A percentile compares a stretch with the other conserved stretches of the same genome.
phyloP scores from a whole-genome alignment of 2,888 invertebrate species.

The Vanessa cardui region DNA sequence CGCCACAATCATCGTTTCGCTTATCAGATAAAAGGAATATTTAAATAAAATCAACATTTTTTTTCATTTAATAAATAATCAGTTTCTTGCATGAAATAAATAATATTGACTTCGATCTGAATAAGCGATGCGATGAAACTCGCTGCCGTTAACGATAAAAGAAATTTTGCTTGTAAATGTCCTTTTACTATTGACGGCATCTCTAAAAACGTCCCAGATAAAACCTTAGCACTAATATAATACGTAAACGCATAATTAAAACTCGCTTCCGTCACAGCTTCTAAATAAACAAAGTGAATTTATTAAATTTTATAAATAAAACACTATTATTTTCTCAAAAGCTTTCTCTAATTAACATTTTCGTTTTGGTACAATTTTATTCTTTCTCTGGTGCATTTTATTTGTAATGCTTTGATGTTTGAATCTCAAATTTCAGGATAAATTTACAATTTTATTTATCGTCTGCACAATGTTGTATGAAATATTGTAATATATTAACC shows the following conservation, averaged over 20 bases:
- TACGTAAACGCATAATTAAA: conserved; percentile 45
- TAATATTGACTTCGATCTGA: conserved; percentile 50
- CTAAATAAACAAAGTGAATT: conserved; percentile 33
- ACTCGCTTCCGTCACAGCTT: conserved; percentile 38
- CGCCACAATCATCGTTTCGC: conserved; percentile 78
- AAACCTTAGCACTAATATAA: conserved; percentile 74
- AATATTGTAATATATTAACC: conserved; percentile 27
- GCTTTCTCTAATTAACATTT: conserved; percentile 33
- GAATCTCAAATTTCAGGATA: conserved; percentile 29
- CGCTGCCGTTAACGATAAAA: conserved; percentile 62
- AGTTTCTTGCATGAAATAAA: conserved; percentile 43
- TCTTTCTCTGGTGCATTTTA: conserved; percentile 33
- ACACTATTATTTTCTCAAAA: conserved; percentile 17
- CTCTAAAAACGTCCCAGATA: conserved; percentile 69
- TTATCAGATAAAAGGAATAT: conserved; percentile 53
- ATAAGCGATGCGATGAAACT: conserved; percentile 71
- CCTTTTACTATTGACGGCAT: conserved; percentile 61
- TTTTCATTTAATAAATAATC: no score
- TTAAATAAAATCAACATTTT: background rate
- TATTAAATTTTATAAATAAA: conserved; percentile 33
- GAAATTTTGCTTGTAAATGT: conserved; percentile 42
- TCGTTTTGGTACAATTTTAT: conserved; percentile 28
- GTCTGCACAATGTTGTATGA: conserved; percentile 32
- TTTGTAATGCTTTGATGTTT: conserved; percentile 36
- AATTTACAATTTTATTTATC: conserved; percentile 26